Base-by-base conservation (phyloP, 1,140 invertebrate species). In the Oncopeltus fasciatus region DNA sequence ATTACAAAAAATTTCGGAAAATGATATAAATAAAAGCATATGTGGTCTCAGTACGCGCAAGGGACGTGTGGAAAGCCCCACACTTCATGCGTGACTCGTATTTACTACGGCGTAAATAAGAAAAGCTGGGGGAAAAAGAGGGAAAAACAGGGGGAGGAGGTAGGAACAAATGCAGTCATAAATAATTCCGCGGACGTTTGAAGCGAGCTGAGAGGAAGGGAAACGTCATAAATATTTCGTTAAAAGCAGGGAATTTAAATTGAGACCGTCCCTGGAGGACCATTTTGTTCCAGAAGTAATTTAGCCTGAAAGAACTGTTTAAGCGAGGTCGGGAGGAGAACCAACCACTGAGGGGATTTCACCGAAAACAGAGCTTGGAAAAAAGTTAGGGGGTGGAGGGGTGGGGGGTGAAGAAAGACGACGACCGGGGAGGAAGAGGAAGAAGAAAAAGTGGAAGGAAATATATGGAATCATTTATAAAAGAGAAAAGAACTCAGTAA, bases 391-490 rank as follows among this genome's bases (percentile, higher is more conserved):
- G n/a, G n/a, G n/a, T n/a, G 2, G 12, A 20, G 16, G 16, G 21
- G 8, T 18, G 4, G 9, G 21, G 44, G 44, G 18, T 46, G 18
- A 20, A 18, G 4, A 46, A 46, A 46, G 21, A 20, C 44, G 44
- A 46, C 18, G 44, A 46, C 2, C 14, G 2, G 21, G 44, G 14
- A 53, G 3, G 26, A 18, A 53, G 26, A 38, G 31, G 31, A 1
- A 53, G 24, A 53, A 27, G 24, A 14, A 38, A 38, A 38, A 38
- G 14, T 38, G 31, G 14, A 38, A 38, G 31, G 31, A 38, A 38
- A 38, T 20, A 49, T 49, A 53, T 53, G 24, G 49, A 53, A 53
- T 53, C 49, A 53, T 53, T 53, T 53, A 53, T 53, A 53, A 53
- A 53, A 24, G 14, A 4, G 20, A 53, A 26, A 14, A 24, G 49